These are phyloP conservation scores for Diogma glabrata DNA, from an alignment of 2,888 invertebrate genomes.

Conservation along the genomic window DNA sequence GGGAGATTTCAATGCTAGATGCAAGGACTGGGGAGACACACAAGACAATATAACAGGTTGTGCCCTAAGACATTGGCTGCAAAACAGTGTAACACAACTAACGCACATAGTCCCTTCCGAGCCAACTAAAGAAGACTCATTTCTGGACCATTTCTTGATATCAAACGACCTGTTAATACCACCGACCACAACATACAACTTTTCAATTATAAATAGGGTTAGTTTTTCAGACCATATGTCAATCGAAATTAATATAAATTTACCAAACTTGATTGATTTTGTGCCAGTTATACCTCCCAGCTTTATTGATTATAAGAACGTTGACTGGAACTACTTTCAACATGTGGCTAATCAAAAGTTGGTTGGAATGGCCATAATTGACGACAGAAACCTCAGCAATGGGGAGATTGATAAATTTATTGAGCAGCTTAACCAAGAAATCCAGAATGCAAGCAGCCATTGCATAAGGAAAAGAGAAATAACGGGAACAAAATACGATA, in stretches of 20 bases:
- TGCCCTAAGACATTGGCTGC: not conserved
- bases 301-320: too few species aligned
- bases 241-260: not conserved
- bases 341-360: not conserved
- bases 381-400: not conserved
- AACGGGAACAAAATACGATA: not conserved
- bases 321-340: too few species aligned
- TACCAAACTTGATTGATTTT: too few species aligned
- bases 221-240: not conserved
- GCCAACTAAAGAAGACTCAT: too few species aligned
- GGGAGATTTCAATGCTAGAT: not conserved
- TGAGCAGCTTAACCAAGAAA: not conserved
- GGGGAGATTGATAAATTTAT: not conserved
- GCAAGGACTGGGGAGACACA: not conserved
- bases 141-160: not conserved
- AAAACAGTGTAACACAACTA: not conserved
- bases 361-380: not conserved
- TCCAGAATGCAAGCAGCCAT: not conserved
- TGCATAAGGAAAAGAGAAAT: too few species aligned
- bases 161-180: too few species aligned
- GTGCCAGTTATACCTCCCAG: too few species aligned
- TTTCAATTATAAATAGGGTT: not conserved
- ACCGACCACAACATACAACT: not conserved
- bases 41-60: too few species aligned
- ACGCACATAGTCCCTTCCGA: not conserved